Evolutionary conservation across 2,113 vertebrate species (phyloP), one percentile per base, ranked within the genome.

Genomic region (Chiloscyllium plagiosum): DNA sequence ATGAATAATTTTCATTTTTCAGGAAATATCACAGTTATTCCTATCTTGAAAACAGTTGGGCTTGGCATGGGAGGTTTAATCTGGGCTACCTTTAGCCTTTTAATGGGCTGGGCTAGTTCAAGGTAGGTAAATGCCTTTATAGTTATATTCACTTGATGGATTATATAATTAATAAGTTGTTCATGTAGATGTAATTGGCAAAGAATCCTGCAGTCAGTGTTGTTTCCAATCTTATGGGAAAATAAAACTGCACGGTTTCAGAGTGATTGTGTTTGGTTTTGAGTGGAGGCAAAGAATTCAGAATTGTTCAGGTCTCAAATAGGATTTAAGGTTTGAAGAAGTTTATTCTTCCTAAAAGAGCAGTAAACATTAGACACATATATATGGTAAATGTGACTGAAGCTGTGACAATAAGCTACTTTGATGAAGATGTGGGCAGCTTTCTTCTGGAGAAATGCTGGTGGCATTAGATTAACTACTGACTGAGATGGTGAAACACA

Each of bases 61-160:
- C 90, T 96, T 90, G 96, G 96, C 86, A 80, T 96, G 56, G 96
- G 96, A 72, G 52, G 76, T 78, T 92, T 96, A 69, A 96, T 96
- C 66, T 96, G 96, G 96, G 70, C 86, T 78, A 93, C 96, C 4
- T 96, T 94, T 92, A 96, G 90, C 42, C 96, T 96, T 65, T 65
- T 96, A 87, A 94, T 96, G 96, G 96, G 96, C 85, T 96, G 96
- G 96, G 96, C 96, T 61, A 96, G 96, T 78, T 96, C 96, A 96
- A 90, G 96, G 96, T 96, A 96, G 10, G 78, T 50, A 47, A 86
- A 65, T 15, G 3, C 7, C 69, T 76, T 95, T 50, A 19, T 69
- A 92, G 22, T 93, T 66, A 66, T 93, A 93, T 83, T 83, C 37
- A 93, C 19, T 68, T 93, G 37, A n/a, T 93, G 0, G 13, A 42